These are phyloP conservation scores for Bothrops jararaca DNA, from an alignment of 2,113 vertebrate species.

Conservation along the genomic window DNA sequence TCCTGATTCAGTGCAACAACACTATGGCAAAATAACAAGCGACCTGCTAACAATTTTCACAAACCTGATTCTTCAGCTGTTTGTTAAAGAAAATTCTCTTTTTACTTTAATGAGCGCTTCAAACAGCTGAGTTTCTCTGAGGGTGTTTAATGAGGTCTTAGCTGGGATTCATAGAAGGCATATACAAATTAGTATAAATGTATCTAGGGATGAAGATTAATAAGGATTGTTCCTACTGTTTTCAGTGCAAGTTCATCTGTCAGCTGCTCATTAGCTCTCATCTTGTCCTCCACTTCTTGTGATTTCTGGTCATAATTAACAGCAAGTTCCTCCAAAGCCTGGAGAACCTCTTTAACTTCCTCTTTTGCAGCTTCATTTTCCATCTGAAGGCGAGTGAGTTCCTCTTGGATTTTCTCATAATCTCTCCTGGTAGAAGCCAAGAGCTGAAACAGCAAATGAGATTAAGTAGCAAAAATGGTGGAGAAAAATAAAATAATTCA, in stretches of 20 bases:
- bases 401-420: conserved; percentile 90
- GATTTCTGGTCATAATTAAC: conserved; percentile 95
- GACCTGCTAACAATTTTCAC: background rate
- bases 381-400: conserved; percentile 86
- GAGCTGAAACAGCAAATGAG: conserved; percentile 69
- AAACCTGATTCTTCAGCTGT: background rate
- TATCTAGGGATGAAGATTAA: background rate
- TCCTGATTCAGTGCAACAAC: background rate
- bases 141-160: background rate
- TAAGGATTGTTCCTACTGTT: conserved; percentile 61
- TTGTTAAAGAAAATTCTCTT: background rate
- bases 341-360: conserved; percentile 93
- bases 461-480: background rate
- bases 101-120: background rate
- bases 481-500: background rate
- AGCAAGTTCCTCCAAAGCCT: conserved; percentile 91
- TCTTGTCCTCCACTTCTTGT: conserved; percentile 84
- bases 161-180: background rate
- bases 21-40: background rate
- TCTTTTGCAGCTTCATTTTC: conserved; percentile 92
- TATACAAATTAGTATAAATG: background rate
- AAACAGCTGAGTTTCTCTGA: background rate
- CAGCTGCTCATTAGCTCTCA: conserved; percentile 79
- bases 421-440: conserved; percentile 87
- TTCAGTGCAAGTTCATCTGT: conserved; percentile 85